Evolutionary conservation across 2,113 vertebrate genomes (phyloP).

Genomic region (Callospermophilus lateralis): DNA sequence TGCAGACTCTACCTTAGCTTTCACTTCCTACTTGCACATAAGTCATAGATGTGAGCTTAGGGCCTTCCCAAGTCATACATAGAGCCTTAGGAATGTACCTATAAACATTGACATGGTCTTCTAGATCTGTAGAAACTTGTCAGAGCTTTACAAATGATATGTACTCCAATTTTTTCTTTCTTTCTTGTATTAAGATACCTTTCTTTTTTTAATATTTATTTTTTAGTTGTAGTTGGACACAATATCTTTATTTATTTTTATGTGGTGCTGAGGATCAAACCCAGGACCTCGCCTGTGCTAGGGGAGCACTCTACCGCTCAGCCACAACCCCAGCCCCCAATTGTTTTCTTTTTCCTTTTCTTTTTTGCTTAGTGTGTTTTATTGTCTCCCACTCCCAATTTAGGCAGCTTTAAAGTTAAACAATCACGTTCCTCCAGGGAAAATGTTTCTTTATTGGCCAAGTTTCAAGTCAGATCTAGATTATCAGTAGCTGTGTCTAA

Average conservation of each 20-base stretch:
- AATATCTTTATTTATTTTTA: too few species aligned
- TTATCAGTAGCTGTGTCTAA: neutral
- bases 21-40: neutral
- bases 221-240: too few species aligned
- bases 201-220: too few species aligned
- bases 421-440: neutral
- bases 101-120: neutral
- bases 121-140: neutral
- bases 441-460: neutral
- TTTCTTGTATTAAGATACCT: neutral
- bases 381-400: neutral
- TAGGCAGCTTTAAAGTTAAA: constrained; percentile 3
- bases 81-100: neutral
- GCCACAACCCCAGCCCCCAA: neutral
- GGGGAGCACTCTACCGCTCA: too few species aligned
- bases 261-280: too few species aligned
- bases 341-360: neutral
- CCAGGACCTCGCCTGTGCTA: too few species aligned
- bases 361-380: neutral
- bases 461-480: neutral
- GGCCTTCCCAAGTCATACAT: neutral
- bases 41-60: neutral
- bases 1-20: neutral
- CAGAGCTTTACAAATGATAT: constrained; percentile 29
- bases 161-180: neutral